phyloP scores from a whole-genome alignment of 2,113 vertebrate species.

The Myxocyprinus asiaticus region DNA sequence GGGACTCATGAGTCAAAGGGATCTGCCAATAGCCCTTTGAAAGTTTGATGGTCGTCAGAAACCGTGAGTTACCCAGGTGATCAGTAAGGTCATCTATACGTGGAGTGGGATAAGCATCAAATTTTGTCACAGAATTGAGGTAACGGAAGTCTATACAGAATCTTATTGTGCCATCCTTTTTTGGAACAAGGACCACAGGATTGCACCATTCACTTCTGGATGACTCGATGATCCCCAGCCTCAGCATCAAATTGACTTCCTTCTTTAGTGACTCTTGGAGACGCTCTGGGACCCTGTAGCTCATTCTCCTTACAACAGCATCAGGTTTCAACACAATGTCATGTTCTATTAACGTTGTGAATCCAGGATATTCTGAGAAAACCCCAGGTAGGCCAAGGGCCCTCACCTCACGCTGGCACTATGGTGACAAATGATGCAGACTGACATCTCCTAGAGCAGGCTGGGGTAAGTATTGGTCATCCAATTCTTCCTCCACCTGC shows the following conservation, averaged over 20 bases:
- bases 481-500: not conserved
- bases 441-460: no score
- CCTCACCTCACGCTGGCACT: not conserved
- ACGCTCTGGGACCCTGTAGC: not conserved
- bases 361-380: not conserved
- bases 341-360: not conserved
- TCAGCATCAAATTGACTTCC: not conserved
- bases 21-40: not conserved
- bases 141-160: no score
- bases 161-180: conserved; percentile 1
- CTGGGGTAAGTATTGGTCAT: not conserved
- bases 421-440: no score
- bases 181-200: not conserved
- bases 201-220: not conserved
- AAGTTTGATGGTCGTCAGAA: no score
- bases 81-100: no score
- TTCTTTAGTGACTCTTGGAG: not conserved
- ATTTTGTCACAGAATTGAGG: no score
- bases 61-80: no score
- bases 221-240: not conserved
- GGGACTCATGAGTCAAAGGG: not conserved
- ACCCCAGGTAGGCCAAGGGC: not conserved
- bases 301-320: not conserved
- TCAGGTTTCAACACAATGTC: not conserved
- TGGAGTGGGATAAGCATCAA: no score